phyloP scores from a whole-genome alignment of 2,888 invertebrate genomes.

The Lacanobia oleracea region DNA sequence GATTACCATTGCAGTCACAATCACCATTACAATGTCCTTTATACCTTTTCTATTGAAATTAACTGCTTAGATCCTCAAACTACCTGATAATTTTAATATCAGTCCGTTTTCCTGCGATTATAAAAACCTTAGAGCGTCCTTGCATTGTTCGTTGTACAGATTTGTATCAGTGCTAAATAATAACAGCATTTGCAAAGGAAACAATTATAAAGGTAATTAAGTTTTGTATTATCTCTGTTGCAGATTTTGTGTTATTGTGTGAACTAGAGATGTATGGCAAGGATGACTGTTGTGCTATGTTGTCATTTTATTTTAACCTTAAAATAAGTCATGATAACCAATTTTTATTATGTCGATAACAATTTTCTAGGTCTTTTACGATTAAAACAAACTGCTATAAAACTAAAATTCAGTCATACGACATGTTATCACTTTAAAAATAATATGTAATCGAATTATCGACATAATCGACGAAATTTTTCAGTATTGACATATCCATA shows the following conservation, averaged over 20 bases:
- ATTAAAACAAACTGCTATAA: conserved; percentile 17
- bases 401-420: background rate
- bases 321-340: background rate
- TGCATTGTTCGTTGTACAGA: conserved; percentile 74
- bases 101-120: conserved; percentile 59
- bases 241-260: conserved; percentile 39
- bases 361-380: conserved; percentile 5
- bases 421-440: background rate
- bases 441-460: no score
- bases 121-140: conserved; percentile 66
- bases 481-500: no score
- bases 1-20: conserved; percentile 9
- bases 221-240: conserved; percentile 33
- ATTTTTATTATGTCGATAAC: conserved; percentile 20
- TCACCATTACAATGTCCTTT: background rate
- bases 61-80: conserved; percentile 24
- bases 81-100: conserved; percentile 42
- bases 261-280: conserved; percentile 4
- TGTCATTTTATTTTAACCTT: background rate
- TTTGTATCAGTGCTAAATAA: conserved; percentile 64
- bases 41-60: conserved; percentile 27
- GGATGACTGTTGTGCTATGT: background rate
- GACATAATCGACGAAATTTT: no score
- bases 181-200: conserved; percentile 65
- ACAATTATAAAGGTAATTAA: conserved; percentile 68